These are phyloP conservation scores for Coremacera marginata DNA, from an alignment of 2,888 invertebrate genomes.

Conservation along the genomic window DNA sequence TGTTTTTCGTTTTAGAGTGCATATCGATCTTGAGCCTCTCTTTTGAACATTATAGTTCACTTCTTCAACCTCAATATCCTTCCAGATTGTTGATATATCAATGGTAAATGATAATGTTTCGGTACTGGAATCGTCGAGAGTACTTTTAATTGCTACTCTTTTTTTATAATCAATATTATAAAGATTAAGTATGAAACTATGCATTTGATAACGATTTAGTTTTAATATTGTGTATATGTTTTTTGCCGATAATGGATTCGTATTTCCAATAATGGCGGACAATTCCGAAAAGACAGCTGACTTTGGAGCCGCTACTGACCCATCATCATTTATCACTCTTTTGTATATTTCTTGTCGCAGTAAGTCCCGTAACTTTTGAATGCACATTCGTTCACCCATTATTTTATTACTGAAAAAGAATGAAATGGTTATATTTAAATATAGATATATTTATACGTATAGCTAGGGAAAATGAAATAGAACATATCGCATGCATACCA, in stretches of 20 bases:
- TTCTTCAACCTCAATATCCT: slow-evolving; percentile 10
- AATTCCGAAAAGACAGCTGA: not conserved
- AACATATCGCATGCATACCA: no score
- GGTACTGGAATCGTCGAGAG: not conserved
- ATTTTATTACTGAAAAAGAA: no score
- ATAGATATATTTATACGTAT: no score
- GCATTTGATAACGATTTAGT: not conserved
- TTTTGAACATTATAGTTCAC: not conserved
- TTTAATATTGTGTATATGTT: slow-evolving; percentile 4
- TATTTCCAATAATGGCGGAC: not conserved
- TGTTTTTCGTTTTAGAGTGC: not conserved
- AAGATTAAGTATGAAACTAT: not conserved
- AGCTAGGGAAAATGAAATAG: no score
- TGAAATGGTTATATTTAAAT: no score
- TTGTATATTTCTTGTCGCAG: not conserved
- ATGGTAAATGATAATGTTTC: not conserved
- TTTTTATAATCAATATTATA: not conserved
- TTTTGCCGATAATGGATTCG: not conserved
- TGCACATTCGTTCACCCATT: slow-evolving; percentile 11
- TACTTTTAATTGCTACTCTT: not conserved
- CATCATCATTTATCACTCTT: slow-evolving; percentile 6
- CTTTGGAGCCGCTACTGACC: not conserved
- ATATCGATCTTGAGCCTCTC: not conserved
- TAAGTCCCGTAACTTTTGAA: not conserved
- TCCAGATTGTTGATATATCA: slow-evolving; percentile 2